Base-by-base conservation (phyloP, 2,797 vertebrate genomes). In the Anguilla anguilla region DNA sequence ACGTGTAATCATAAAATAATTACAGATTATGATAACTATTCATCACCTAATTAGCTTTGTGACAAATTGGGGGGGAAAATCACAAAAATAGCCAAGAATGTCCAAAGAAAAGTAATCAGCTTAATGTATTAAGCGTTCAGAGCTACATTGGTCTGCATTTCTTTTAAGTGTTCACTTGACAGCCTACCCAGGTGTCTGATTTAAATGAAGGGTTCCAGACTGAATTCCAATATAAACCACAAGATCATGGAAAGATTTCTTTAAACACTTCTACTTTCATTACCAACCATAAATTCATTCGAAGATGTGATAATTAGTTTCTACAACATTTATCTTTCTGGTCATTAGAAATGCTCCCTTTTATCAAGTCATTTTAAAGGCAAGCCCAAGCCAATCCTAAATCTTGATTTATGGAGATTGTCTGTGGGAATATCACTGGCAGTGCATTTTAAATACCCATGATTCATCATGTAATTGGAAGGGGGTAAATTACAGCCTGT, bases 391-490 rank as follows among this genome's bases (percentile, higher is more conserved):
- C 31, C 19, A 86, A 72, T 57, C 53, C 82, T 10, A 72, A 49
- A 31, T 59, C 61, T 25, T 86, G 43, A 69, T 69, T 86, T 51
- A 86, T 86, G 22, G 72, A n/a, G 46, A 59, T 31, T 86, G 61
- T 72, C 85, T 72, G 61, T 72, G 85, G 85, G 39, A 57, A 69
- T 61, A 49, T 69, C 64, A 86, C 25, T 86, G 85, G 35, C 85
- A 69, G 25, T 28, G 7, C 85, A 57, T 79, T 79, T 79, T 22
- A 85, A 85, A 61, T 11, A 43, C 35, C 57, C 55, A 25, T 67
- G 61, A 85, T 85, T 43, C 6, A 39, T 43, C 84, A 43, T 46
- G 35, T 67, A 85, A 85, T 85, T 39, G 61, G 57, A 85, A 67
- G 31, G 59, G 46, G 35, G 57, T 43, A 85, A 85, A 64, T 43